Evolutionary conservation across 2,113 vertebrate genomes (phyloP).

Genomic region (Cephalopholis sonnerati): DNA sequence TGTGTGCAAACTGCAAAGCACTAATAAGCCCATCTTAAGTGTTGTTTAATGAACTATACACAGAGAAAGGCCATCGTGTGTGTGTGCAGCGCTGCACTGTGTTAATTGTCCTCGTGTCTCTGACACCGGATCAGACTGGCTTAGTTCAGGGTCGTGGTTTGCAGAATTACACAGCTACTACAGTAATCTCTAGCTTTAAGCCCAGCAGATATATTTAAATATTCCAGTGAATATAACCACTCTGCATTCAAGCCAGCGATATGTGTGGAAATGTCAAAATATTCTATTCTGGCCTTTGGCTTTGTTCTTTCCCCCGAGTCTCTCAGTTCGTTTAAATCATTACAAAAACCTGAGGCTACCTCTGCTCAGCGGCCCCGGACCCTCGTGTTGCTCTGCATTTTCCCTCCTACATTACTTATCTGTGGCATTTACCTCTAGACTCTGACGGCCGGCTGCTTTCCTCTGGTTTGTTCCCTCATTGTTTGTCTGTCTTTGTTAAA

Average conservation of each 20-base stretch:
- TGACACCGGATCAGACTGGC: slow-evolving; percentile 72
- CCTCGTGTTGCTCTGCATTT: slow-evolving; percentile 24
- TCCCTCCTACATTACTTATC: slow-evolving; percentile 52
- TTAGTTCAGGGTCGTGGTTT: slow-evolving; percentile 72
- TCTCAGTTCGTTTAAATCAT: slow-evolving; percentile 60
- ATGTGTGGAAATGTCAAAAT: slow-evolving; percentile 75
- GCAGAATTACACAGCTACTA: slow-evolving; percentile 57
- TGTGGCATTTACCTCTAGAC: slow-evolving; percentile 30
- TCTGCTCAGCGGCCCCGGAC: slow-evolving; percentile 59
- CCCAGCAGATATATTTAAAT: slow-evolving; percentile 61
- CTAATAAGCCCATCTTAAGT: slow-evolving; percentile 63
- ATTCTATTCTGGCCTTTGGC: slow-evolving; percentile 68
- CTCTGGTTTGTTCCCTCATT: slow-evolving; percentile 38
- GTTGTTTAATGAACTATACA: slow-evolving; percentile 65
- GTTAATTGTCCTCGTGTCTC: slow-evolving; percentile 71
- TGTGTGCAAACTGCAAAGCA: slow-evolving; percentile 44
- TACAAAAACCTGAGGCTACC: slow-evolving; percentile 64
- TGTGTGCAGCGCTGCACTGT: slow-evolving; percentile 24
- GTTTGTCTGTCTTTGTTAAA: slow-evolving; percentile 9
- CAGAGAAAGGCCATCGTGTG: slow-evolving; percentile 39
- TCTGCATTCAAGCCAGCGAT: slow-evolving; percentile 58
- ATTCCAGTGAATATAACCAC: slow-evolving; percentile 52
- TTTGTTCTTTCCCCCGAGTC: slow-evolving; percentile 57
- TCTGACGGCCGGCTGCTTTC: slow-evolving; percentile 27
- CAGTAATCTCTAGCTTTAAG: slow-evolving; percentile 71